A percentile compares a stretch with the other conserved stretches of the same genome.
Evolutionary conservation across 2,113 vertebrate species (phyloP).

Genomic region (Plecturocebus donacophilus): DNA sequence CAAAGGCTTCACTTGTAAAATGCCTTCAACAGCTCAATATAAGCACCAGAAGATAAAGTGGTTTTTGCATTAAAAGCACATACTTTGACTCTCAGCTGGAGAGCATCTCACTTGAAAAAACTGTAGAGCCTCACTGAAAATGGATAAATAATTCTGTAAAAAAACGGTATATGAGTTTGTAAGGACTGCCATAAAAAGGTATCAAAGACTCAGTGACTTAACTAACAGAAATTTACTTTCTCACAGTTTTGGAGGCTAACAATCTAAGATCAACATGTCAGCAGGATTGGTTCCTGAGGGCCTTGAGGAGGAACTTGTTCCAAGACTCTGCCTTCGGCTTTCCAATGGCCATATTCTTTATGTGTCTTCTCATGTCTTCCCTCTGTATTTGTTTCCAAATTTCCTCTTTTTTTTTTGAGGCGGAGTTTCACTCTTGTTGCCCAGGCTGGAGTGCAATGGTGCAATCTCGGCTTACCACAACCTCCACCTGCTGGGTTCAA

Average conservation of each 20-base stretch:
- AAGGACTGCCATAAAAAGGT: not conserved
- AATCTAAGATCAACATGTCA: not conserved
- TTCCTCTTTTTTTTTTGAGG: too few relatives aligned
- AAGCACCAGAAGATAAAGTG: not conserved
- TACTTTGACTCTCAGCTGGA: not conserved
- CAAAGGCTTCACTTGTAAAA: not conserved
- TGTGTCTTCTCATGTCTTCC: not conserved
- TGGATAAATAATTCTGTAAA: not conserved
- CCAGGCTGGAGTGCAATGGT: too few relatives aligned
- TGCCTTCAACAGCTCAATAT: not conserved
- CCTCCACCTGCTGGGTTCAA: too few relatives aligned
- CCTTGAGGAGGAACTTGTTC: not conserved
- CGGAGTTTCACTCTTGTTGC: too few relatives aligned
- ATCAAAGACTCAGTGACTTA: not conserved
- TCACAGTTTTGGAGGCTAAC: not conserved
- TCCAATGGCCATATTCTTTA: not conserved
- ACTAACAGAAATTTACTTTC: slow-evolving; percentile 14
- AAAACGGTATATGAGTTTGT: not conserved
- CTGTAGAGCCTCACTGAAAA: not conserved
- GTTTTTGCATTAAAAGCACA: not conserved
- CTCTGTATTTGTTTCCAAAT: not conserved
- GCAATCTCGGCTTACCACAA: too few relatives aligned
- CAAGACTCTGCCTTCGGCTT: not conserved
- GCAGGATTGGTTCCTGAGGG: not conserved
- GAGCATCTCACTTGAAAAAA: not conserved